Percentiles rank a stretch among this genome's conserved stretches.
Conservation (phyloP, 2,888 invertebrate species). For the Luperina nickerlii region DNA sequence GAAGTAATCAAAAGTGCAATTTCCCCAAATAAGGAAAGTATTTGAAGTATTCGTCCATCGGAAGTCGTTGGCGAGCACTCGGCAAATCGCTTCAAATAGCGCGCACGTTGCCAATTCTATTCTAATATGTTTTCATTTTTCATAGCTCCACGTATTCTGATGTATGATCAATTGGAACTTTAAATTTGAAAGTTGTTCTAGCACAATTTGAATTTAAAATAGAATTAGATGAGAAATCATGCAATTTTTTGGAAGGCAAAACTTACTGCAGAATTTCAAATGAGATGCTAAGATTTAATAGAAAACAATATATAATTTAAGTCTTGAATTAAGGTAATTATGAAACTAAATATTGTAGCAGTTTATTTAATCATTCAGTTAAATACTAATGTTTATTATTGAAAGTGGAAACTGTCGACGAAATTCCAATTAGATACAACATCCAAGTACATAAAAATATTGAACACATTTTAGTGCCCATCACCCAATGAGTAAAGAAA, state of each 20-base stretch:
- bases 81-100: constrained; percentile 79
- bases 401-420: neutral
- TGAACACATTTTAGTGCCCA: neutral
- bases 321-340: neutral
- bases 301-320: neutral
- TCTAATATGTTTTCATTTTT: constrained; percentile 72
- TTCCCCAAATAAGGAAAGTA: constrained; percentile 79
- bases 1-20: constrained; percentile 80
- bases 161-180: constrained; percentile 59
- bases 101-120: constrained; percentile 77
- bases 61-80: constrained; percentile 79
- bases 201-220: constrained; percentile 41
- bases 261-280: neutral
- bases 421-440: neutral
- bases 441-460: neutral
- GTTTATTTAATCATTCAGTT: neutral
- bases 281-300: neutral
- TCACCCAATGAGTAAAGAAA: constrained; percentile 1
- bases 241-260: neutral
- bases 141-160: constrained; percentile 66
- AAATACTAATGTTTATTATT: neutral
- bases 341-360: neutral
- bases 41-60: constrained; percentile 79
- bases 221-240: constrained; percentile 31
- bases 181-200: constrained; percentile 45